These are phyloP conservation scores for Cynopterus sphinx DNA, from an alignment of 2,797 vertebrate species.

Conservation along the genomic window DNA sequence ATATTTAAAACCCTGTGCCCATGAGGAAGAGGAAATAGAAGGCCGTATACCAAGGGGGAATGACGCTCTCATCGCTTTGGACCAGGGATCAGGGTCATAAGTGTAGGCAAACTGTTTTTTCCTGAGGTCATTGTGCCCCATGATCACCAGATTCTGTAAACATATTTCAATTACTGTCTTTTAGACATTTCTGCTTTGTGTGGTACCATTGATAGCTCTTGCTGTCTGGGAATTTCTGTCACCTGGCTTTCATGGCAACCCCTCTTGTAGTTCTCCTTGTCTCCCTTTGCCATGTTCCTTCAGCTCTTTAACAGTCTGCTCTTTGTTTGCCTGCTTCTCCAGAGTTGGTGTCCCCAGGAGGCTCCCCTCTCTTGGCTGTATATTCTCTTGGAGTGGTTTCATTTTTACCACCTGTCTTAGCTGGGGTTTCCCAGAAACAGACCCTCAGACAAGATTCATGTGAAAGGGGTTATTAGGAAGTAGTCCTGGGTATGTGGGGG, in stretches of 20 bases:
- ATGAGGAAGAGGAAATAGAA: neutral
- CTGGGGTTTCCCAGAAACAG: neutral
- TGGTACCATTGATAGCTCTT: neutral
- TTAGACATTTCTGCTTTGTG: neutral
- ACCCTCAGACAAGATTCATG: neutral
- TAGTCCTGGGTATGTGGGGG: neutral
- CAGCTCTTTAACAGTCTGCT: neutral
- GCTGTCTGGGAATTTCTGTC: neutral
- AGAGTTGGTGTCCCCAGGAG: neutral
- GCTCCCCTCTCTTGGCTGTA: neutral
- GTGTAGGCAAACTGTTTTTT: neutral
- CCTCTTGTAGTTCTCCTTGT: neutral
- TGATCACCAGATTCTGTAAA: neutral
- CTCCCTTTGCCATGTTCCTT: neutral
- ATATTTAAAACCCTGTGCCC: neutral
- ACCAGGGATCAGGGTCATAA: too few species aligned
- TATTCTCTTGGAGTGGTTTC: neutral
- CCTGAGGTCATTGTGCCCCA: neutral
- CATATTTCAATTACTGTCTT: neutral
- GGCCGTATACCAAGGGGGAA: fast-evolving
- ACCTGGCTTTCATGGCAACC: neutral
- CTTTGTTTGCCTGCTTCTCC: neutral
- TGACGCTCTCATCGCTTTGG: neutral
- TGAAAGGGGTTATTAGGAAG: neutral
- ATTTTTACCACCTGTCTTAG: neutral